Percentiles rank a stretch among this genome's conserved stretches.
phyloP scores from a whole-genome alignment of 2,888 invertebrate species.

The Glaucopsyche alexis region DNA sequence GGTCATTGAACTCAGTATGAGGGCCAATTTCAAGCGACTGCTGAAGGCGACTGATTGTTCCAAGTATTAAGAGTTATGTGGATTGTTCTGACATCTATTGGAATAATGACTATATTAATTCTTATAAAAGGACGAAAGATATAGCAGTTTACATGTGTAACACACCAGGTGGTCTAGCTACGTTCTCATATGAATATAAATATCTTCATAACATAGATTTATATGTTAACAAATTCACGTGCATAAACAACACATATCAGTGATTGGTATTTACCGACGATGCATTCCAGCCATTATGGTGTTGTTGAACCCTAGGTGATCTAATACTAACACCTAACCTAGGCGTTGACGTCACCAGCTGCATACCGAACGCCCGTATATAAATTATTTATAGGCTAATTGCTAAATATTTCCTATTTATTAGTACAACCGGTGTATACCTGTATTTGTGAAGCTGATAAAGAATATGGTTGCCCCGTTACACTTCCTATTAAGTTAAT shows the following conservation, averaged over 20 bases:
- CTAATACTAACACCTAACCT: slow-evolving; percentile 38
- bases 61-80: no score
- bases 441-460: background rate
- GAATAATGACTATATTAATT: no score
- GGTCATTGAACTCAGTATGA: background rate
- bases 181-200: background rate
- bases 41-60: background rate
- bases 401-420: slow-evolving; percentile 15
- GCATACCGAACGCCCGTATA: slow-evolving; percentile 24
- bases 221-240: slow-evolving; percentile 8
- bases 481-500: background rate
- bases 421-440: background rate
- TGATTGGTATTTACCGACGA: slow-evolving; percentile 30
- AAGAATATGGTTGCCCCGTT: background rate
- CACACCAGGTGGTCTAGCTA: background rate
- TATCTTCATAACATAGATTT: background rate
- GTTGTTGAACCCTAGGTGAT: slow-evolving; percentile 52
- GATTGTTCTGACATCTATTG: no score
- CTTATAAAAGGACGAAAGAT: no score
- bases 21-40: background rate
- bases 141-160: no score
- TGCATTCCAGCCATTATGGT: slow-evolving; percentile 35
- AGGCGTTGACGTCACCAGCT: slow-evolving; percentile 28
- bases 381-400: slow-evolving; percentile 17
- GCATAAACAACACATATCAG: slow-evolving; percentile 25